Evolutionary conservation across 2,113 vertebrate genomes (phyloP).

Genomic region (Oxyruncus cristatus): DNA sequence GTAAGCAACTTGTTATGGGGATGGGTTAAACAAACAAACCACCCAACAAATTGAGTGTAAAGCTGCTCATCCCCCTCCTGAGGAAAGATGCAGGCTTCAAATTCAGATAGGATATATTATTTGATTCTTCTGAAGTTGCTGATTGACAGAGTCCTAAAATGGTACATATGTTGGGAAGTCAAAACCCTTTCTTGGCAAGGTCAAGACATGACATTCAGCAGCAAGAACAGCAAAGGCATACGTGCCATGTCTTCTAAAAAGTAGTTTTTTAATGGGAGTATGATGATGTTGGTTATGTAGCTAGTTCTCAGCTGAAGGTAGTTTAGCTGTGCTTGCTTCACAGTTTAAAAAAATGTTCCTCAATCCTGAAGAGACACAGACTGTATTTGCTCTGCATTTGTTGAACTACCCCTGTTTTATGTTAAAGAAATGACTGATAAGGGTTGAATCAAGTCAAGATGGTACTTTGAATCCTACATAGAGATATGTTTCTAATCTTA

Average conservation of each 20-base stretch:
- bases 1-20: slow-evolving; percentile 54
- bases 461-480: not conserved
- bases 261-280: not conserved
- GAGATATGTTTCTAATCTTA: not conserved
- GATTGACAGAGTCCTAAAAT: not conserved
- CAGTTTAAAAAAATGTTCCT: not conserved
- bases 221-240: not conserved
- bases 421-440: not conserved
- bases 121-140: not conserved
- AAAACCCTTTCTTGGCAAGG: not conserved
- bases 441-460: not conserved
- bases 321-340: not conserved
- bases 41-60: not conserved
- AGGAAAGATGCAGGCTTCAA: not conserved
- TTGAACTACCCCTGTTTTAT: not conserved
- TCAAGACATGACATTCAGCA: not conserved
- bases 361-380: not conserved
- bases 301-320: not conserved
- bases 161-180: not conserved
- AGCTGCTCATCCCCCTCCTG: not conserved
- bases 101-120: not conserved
- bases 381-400: not conserved
- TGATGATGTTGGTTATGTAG: not conserved
- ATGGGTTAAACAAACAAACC: not conserved
- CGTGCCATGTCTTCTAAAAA: not conserved